Conservation (phyloP, 2,888 invertebrate genomes). For the Mycalesis mineus region DNA sequence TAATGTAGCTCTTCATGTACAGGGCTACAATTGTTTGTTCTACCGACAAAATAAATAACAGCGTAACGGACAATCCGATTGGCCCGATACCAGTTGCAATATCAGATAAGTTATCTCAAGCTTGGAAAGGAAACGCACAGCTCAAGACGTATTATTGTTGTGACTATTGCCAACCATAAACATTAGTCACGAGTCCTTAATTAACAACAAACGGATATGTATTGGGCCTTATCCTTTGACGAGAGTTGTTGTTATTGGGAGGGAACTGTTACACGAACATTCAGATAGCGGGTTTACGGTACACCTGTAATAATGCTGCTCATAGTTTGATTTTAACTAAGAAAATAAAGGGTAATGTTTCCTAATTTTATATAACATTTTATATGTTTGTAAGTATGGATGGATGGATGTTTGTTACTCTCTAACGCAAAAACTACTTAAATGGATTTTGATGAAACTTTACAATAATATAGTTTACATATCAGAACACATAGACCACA, state of each 20-base stretch:
- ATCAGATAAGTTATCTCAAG: constrained; percentile 59
- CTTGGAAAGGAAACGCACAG: constrained; percentile 55
- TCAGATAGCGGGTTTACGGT: not conserved
- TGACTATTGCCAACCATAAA: constrained; percentile 61
- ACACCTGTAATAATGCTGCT: too few relatives aligned
- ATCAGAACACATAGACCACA: too few relatives aligned
- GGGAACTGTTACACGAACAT: not conserved
- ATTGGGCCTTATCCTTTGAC: constrained; percentile 34
- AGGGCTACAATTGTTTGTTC: constrained; percentile 8
- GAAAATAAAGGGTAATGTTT: too few relatives aligned
- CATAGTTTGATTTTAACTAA: too few relatives aligned
- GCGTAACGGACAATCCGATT: constrained; percentile 50
- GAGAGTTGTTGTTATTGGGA: constrained; percentile 9
- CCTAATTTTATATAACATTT: too few relatives aligned
- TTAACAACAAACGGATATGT: constrained; percentile 60
- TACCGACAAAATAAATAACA: constrained; percentile 38
- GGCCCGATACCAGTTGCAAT: constrained; percentile 54
- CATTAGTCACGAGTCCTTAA: constrained; percentile 54
- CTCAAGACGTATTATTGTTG: constrained; percentile 60
- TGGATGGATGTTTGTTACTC: too few relatives aligned
- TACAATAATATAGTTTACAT: too few relatives aligned
- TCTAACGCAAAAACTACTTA: too few relatives aligned
- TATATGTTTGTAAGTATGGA: too few relatives aligned
- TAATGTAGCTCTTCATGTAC: not conserved
- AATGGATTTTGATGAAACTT: too few relatives aligned